Evolutionary conservation across 2,888 invertebrate species (phyloP).

Genomic region (Galerucella calmariensis): DNA sequence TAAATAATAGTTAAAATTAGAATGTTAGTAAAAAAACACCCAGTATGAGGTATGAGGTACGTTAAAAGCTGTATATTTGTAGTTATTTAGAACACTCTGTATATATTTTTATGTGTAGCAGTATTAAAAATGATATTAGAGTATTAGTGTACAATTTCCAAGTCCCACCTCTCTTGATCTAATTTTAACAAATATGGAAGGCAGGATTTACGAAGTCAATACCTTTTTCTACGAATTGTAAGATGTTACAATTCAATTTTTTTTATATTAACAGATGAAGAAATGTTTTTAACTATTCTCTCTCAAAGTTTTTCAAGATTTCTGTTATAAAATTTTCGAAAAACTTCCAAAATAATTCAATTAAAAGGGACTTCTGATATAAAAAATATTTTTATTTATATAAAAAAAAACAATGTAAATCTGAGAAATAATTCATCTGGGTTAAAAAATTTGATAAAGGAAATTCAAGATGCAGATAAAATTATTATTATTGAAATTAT

Average conservation of each 20-base stretch:
- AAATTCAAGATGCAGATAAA: too few species aligned
- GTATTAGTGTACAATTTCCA: neutral
- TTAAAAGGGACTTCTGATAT: too few species aligned
- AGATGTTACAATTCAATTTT: neutral
- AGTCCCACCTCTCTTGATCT: conserved; percentile 9
- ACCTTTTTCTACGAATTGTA: neutral
- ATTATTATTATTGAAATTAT: too few species aligned
- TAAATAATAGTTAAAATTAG: too few species aligned
- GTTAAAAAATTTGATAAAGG: too few species aligned
- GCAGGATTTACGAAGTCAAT: conserved; percentile 17
- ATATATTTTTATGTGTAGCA: neutral
- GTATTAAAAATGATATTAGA: neutral
- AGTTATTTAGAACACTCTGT: neutral
- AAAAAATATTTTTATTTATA: too few species aligned
- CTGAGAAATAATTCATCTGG: too few species aligned
- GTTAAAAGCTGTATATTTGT: too few species aligned
- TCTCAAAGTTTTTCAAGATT: neutral
- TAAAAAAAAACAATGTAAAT: too few species aligned
- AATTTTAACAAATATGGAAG: conserved; percentile 21
- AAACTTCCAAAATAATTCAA: neutral
- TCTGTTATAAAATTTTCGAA: neutral
- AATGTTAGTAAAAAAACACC: too few species aligned
- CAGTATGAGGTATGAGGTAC: too few species aligned
- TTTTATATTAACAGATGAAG: neutral
- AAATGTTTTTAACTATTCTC: neutral